A percentile compares a stretch with the other conserved stretches of the same genome.
Conservation (phyloP, 2,113 vertebrate species). For the Serilophus lunatus region DNA sequence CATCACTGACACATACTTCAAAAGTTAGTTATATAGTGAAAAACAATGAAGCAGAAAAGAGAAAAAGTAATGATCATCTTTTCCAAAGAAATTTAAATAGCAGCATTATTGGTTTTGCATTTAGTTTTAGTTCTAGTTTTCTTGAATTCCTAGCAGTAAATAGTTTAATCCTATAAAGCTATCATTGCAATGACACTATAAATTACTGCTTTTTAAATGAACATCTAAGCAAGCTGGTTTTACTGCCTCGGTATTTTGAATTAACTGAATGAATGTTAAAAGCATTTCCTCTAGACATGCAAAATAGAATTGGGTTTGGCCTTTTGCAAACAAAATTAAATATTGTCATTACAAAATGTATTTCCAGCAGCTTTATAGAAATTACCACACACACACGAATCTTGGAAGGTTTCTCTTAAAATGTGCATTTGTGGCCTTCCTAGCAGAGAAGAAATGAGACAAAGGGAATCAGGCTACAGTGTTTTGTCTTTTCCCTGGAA, state of each 20-base stretch:
- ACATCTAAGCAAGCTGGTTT: conserved; percentile 60
- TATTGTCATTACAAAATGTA: conserved; percentile 49
- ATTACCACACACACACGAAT: conserved; percentile 42
- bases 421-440: neutral
- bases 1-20: neutral
- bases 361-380: conserved; percentile 53
- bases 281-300: conserved; percentile 35
- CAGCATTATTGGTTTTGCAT: conserved; percentile 48
- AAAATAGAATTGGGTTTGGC: conserved; percentile 43
- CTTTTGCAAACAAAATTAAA: conserved; percentile 65
- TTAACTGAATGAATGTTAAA: conserved; percentile 73
- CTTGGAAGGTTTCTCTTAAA: conserved; percentile 35
- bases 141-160: conserved; percentile 65
- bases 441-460: neutral
- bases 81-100: conserved; percentile 54
- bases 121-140: conserved; percentile 54
- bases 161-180: conserved; percentile 73
- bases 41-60: neutral
- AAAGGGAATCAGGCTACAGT: neutral
- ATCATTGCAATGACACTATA: conserved; percentile 70
- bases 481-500: neutral
- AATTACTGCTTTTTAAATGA: conserved; percentile 71
- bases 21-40: neutral
- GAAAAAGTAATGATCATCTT: neutral
- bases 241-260: conserved; percentile 61